Percentiles rank a stretch among this genome's conserved stretches.
These are phyloP conservation scores for Hystrix brachyura DNA, from an alignment of 2,113 vertebrate species.

Conservation along the genomic window DNA sequence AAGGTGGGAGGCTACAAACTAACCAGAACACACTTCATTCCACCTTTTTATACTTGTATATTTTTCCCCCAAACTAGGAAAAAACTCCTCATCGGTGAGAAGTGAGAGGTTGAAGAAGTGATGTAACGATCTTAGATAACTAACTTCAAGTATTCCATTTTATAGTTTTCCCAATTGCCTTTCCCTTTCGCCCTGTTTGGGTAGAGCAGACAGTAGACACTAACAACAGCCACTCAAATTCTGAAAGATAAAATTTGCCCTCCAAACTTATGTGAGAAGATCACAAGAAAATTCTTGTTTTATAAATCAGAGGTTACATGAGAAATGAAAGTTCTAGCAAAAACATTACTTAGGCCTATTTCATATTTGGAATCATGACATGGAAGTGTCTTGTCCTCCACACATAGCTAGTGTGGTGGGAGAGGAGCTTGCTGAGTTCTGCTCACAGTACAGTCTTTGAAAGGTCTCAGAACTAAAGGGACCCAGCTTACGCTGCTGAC, in stretches of 20 bases:
- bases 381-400: background rate
- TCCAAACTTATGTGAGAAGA: background rate
- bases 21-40: background rate
- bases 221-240: background rate
- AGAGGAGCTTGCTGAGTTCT: background rate
- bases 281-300: background rate
- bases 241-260: background rate
- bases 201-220: background rate
- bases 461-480: constrained; percentile 43
- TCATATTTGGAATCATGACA: background rate
- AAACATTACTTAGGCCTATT: background rate
- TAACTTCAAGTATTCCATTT: background rate
- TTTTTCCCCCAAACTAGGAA: background rate
- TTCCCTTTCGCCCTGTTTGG: background rate
- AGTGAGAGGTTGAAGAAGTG: background rate
- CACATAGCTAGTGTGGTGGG: fast-evolving
- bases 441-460: constrained; percentile 4
- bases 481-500: constrained; percentile 49
- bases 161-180: background rate
- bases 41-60: background rate
- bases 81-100: background rate
- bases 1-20: background rate
- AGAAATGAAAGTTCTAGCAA: background rate
- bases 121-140: background rate
- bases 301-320: background rate